Percentiles rank a stretch among this genome's conserved stretches.
phyloP scores from a whole-genome alignment of 2,113 vertebrate species.

The Trichechus manatus region DNA sequence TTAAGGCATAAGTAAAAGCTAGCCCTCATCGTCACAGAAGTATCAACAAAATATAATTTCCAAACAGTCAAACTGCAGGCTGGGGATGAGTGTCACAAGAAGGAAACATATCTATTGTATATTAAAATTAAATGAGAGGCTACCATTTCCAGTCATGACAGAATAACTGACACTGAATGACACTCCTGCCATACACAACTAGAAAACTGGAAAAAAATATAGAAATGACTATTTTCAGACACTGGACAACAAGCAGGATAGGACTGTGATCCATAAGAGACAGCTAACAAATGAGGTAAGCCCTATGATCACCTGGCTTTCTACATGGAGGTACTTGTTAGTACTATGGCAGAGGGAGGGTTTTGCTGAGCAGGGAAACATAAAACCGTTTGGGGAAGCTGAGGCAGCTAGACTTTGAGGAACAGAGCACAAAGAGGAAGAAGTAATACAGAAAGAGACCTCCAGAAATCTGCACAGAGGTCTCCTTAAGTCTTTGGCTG shows the following conservation, averaged over 20 bases:
- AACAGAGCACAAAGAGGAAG: background rate
- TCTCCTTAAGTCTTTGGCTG: background rate
- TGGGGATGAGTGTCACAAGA: background rate
- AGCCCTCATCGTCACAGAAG: background rate
- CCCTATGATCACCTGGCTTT: background rate
- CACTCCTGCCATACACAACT: background rate
- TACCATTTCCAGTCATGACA: background rate
- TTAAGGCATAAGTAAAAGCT: constrained; percentile 6
- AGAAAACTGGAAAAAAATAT: background rate
- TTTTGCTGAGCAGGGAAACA: background rate
- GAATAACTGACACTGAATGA: background rate
- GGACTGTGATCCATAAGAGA: background rate
- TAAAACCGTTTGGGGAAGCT: background rate
- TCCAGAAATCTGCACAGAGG: background rate
- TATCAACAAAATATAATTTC: constrained; percentile 7
- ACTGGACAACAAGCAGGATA: background rate
- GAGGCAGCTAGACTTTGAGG: background rate
- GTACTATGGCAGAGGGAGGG: background rate
- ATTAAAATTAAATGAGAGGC: background rate
- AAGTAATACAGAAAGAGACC: constrained; percentile 6
- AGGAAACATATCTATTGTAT: background rate
- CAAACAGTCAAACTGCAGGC: background rate
- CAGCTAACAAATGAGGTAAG: background rate
- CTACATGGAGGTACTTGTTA: background rate
- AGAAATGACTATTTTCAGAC: constrained; percentile 4